Base-by-base conservation (phyloP, 2,113 vertebrate genomes). In the Mugil cephalus region DNA sequence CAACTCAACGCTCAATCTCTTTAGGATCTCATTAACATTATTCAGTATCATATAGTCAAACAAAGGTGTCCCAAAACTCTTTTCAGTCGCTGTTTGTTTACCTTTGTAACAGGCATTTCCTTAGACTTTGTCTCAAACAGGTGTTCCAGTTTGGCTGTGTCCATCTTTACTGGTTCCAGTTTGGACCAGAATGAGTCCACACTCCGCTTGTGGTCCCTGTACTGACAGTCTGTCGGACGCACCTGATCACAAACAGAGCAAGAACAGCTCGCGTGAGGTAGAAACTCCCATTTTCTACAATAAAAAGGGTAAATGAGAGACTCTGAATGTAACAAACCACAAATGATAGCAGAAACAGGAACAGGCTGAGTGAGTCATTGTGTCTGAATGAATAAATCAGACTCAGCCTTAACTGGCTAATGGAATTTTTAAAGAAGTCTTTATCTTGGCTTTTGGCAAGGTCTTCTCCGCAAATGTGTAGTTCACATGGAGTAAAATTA, bases 91-190 rank as follows among this genome's bases (percentile, higher is more conserved):
- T 17, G 39, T 6, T 4, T 62, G 4, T 45, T 91, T 95, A 99
- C 98, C 96, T 99, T 99, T 43, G 97, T 96, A 75, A 96, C 95
- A 46, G 96, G 94, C 70, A 97, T 94, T 92, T 99, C 98, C 87
- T 99, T 99, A 53, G 97, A 99, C 78, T 98, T 99, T 10, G 96
- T 92, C 88, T 99, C 97, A 92, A 99, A 99, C 79, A 99, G 95
- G 83, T 96, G 94, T 77, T 99, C 98, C 87, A 99, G 94, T 93
- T 96, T 98, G 89, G 95, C 93, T 8, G 96, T 97, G 86, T 99
- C 98, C 85, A 99, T 83, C 79, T 96, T 98, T 54, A 99, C 95
- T 19, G 96, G 91, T 66, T 99, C 97, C 93, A 99, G 95, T 95
- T 95, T 96, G 50, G 96, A 95, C 98, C 98, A 99, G 69, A 99